Conservation (phyloP, 2,888 invertebrate species). For the Lysandra coridon region DNA sequence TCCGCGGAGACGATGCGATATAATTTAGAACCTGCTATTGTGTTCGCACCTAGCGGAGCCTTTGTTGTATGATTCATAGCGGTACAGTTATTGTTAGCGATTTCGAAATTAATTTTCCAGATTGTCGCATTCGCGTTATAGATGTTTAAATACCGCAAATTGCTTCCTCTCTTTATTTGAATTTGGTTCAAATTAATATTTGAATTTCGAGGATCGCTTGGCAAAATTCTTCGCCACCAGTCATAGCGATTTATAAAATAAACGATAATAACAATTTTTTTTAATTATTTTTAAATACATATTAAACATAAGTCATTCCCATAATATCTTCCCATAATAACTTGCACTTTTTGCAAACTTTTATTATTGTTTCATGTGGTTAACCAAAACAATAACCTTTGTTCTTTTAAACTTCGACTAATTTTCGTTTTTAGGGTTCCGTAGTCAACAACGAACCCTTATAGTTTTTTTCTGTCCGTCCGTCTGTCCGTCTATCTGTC, state of each 20-base stretch:
- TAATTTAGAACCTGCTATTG: constrained; percentile 50
- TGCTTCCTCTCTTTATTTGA: constrained; percentile 53
- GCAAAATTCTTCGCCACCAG: background rate
- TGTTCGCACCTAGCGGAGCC: constrained; percentile 62
- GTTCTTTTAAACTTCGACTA: constrained; percentile 1
- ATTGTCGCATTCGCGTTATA: constrained; percentile 57
- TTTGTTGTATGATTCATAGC: constrained; percentile 73
- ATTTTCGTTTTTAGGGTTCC: background rate
- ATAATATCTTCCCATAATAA: too few relatives aligned
- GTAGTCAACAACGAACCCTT: too few relatives aligned
- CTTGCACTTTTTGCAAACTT: too few relatives aligned
- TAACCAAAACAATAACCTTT: background rate
- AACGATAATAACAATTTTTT: background rate
- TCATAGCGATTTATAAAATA: background rate
- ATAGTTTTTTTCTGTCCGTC: too few relatives aligned
- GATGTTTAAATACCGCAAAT: constrained; percentile 58
- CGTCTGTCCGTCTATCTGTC: too few relatives aligned
- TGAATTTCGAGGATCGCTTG: background rate
- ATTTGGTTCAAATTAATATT: background rate
- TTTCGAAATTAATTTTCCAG: constrained; percentile 70
- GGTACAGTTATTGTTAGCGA: constrained; percentile 67
- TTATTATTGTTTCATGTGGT: background rate
- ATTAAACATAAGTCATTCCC: too few relatives aligned
- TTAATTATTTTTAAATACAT: too few relatives aligned
- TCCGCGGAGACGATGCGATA: constrained; percentile 54